Evolutionary conservation across 2,113 vertebrate species (phyloP), one percentile per base, ranked within the genome.

Genomic region (Morphnarchus princeps): DNA sequence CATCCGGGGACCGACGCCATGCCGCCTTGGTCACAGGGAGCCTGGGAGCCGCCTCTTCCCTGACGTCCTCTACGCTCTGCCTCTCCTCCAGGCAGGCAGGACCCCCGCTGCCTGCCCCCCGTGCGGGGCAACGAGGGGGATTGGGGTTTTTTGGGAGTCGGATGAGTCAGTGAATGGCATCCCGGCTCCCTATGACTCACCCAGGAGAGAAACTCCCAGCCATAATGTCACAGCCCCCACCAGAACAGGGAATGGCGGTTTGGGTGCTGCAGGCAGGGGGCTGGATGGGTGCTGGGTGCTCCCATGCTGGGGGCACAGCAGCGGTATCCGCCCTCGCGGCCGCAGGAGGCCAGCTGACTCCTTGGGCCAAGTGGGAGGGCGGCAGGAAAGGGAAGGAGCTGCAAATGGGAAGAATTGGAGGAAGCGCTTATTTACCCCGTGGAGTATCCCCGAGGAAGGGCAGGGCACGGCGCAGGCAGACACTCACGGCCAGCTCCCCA

Each of bases 321-420:
- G 47, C 17, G 3, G 66, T n/a, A 26, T 62, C 77, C 26, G 3
- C 69, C 61, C 28, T 74, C 6, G 2, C 0, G 8, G 76, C 49
- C 3, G 4, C 4, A 3, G 77, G 66, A 85, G 55, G 55, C 90
- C 13, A 6, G 34, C 70, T 17, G 89, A 80, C 70, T 94, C 89
- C 94, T 89, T 12, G 42, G n/a, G 55, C 93, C 16, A 17, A 90
- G 62, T 6, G 58, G 96, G 90, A 94, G 88, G 95, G 92, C 6
- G 4, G 72, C 92, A 96, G 97, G 97, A 97, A 97, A 94, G 59
- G 97, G 97, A 96, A 97, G 95, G 97, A 93, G 97, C 92, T 93
- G 71, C 54, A 0, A 87, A 71, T 74, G 86, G 82, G 96, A 97
- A 97, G 95, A 97, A 97, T 97, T 96, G 96, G 57, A 87, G 97